phyloP scores from a whole-genome alignment of 2,888 invertebrate genomes.

The Operophtera brumata region DNA sequence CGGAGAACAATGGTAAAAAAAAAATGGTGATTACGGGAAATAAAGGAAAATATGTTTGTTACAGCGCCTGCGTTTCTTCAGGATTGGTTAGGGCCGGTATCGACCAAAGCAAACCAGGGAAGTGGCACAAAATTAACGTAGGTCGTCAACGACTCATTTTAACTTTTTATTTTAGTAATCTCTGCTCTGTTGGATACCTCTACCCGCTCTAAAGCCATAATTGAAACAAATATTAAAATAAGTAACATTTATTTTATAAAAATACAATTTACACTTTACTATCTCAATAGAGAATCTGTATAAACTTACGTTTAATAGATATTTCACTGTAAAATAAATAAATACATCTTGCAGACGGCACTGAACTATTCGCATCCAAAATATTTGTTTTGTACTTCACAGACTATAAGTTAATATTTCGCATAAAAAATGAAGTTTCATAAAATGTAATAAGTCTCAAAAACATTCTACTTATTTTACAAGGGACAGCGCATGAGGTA shows the following conservation, averaged over 20 bases:
- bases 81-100: too few relatives aligned
- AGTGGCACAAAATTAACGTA: too few relatives aligned
- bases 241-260: slow-evolving; percentile 66
- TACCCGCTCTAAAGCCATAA: too few relatives aligned
- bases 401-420: not conserved
- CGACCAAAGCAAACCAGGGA: too few relatives aligned
- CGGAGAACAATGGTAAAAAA: too few relatives aligned
- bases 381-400: slow-evolving; percentile 47
- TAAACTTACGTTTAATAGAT: slow-evolving; percentile 55
- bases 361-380: slow-evolving; percentile 29
- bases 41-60: too few relatives aligned
- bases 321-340: slow-evolving; percentile 48
- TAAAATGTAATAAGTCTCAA: not conserved
- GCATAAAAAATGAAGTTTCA: not conserved
- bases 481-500: not conserved
- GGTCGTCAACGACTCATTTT: too few relatives aligned
- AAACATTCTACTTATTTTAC: not conserved
- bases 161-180: too few relatives aligned
- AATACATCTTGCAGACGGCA: slow-evolving; percentile 40
- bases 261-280: slow-evolving; percentile 63
- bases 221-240: slow-evolving; percentile 33
- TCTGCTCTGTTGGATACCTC: too few relatives aligned
- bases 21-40: too few relatives aligned
- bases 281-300: slow-evolving; percentile 70
- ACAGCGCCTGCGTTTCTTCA: too few relatives aligned